These are phyloP conservation scores for Brachyistius frenatus DNA, from an alignment of 2,113 vertebrate species.

Conservation along the genomic window DNA sequence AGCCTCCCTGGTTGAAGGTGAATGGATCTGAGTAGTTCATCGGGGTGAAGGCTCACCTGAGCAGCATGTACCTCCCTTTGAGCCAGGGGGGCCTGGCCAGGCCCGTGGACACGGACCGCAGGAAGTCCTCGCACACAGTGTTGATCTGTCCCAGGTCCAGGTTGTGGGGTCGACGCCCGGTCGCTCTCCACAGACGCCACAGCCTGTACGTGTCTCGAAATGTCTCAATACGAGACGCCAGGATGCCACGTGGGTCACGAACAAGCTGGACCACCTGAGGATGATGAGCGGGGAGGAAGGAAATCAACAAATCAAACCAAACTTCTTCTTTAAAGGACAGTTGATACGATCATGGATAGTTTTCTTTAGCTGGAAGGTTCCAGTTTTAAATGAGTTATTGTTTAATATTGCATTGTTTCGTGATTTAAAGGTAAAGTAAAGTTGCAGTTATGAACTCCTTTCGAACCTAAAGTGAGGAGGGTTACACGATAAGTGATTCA, in stretches of 20 bases:
- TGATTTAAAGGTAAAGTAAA: too few relatives aligned
- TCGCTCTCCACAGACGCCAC: constrained; percentile 95
- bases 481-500: too few relatives aligned
- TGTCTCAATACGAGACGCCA: constrained; percentile 93
- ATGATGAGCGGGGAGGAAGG: neutral
- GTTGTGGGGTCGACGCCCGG: constrained; percentile 92
- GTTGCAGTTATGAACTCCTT: too few relatives aligned
- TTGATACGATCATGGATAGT: too few relatives aligned
- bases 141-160: constrained; percentile 92
- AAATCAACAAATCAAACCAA: too few relatives aligned
- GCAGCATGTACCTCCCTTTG: constrained; percentile 93
- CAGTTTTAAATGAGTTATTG: too few relatives aligned
- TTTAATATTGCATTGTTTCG: too few relatives aligned
- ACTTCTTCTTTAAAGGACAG: neutral
- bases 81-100: constrained; percentile 89
- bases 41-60: constrained; percentile 69
- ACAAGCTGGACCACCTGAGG: constrained; percentile 91
- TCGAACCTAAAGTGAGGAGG: too few relatives aligned
- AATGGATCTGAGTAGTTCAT: too few relatives aligned
- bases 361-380: too few relatives aligned
- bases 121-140: constrained; percentile 92
- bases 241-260: constrained; percentile 92
- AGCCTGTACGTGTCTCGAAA: constrained; percentile 94
- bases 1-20: too few relatives aligned
- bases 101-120: constrained; percentile 90